Percentiles rank a stretch among this genome's conserved stretches.
phyloP scores from a whole-genome alignment of 37 sponge, comb jelly and placozoan species.

The Mnemiopsis leidyi region DNA sequence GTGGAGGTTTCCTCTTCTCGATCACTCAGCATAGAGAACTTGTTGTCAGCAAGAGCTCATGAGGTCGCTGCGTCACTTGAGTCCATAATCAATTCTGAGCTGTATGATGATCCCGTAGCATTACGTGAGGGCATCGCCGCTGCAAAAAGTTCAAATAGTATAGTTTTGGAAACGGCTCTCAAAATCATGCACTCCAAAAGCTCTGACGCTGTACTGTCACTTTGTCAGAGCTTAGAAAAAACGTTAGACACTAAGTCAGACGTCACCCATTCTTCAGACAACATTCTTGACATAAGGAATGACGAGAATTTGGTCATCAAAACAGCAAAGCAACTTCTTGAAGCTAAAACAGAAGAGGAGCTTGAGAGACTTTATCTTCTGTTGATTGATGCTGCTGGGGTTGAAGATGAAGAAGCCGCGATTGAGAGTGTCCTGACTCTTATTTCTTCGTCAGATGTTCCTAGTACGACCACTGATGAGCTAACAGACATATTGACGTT shows the following conservation, averaged over 20 bases:
- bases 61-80: background rate
- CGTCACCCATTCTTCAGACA: background rate
- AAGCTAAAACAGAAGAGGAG: background rate
- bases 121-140: background rate
- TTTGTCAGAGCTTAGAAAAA: background rate
- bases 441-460: background rate
- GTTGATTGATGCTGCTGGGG: slow-evolving; percentile 16
- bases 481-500: slow-evolving; percentile 34
- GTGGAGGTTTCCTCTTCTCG: background rate
- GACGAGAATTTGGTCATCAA: background rate
- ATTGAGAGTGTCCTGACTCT: slow-evolving; percentile 45
- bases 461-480: slow-evolving; percentile 3
- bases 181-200: slow-evolving; percentile 55
- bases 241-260: background rate
- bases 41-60: background rate
- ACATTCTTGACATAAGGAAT: background rate
- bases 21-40: background rate
- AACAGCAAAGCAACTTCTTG: slow-evolving; percentile 31
- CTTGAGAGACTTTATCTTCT: background rate
- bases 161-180: slow-evolving; percentile 24
- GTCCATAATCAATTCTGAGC: background rate
- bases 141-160: slow-evolving; percentile 45
- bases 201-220: background rate
- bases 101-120: background rate
- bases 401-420: slow-evolving; percentile 1